Base-by-base conservation (phyloP, 2,797 vertebrate species). In the Oreochromis grahami region DNA sequence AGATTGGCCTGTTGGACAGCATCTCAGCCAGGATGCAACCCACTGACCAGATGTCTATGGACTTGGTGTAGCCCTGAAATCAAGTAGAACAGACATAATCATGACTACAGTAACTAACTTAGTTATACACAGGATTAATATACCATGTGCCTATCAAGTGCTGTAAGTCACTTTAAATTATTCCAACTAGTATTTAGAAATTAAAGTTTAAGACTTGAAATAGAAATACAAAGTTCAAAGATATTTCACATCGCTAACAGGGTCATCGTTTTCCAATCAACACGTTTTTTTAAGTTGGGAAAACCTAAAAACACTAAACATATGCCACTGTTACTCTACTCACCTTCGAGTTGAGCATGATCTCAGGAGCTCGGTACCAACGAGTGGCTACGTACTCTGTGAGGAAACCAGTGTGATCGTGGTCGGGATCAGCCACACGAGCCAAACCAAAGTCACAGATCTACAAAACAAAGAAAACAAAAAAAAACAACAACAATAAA, bases 31-130 rank as follows among this genome's bases (percentile, higher is more conserved):
- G 96, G 87, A 98, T 98, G 89, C 98, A 98, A 1, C 98, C 98
- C 7, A 98, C 98, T 32, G 98, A 98, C 98, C 98, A 98, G 91
- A 98, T 98, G 94, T 98, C 98, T 85, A 98, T 98, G 94, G 97
- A 98, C 94, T 97, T 98, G 89, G 97, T 98, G 41, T 98, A 98
- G 91, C 97, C 97, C 97, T 98, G 92, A 76, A 78, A 83, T 55
- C 2, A 48, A 78, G 6, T 43, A n/a, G 85, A 34, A 77, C 14
- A 63, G 4, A 52, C 15, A 48, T 2, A 50, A 38, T 53, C 41
- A 80, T 3, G 2, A 85, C 45, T n/a, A 14, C n/a, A 41, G 58
- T 9, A 65, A 0, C 19, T 21, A 36, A n/a, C 60, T 9, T 8
- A 10, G 21, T 15, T 4, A 68, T 26, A 68, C 21, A 26, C 38